A percentile compares a stretch with the other conserved stretches of the same genome.
These are phyloP conservation scores for Sternarchorhynchus goeldii DNA, from an alignment of 2,797 vertebrate genomes.

Conservation along the genomic window DNA sequence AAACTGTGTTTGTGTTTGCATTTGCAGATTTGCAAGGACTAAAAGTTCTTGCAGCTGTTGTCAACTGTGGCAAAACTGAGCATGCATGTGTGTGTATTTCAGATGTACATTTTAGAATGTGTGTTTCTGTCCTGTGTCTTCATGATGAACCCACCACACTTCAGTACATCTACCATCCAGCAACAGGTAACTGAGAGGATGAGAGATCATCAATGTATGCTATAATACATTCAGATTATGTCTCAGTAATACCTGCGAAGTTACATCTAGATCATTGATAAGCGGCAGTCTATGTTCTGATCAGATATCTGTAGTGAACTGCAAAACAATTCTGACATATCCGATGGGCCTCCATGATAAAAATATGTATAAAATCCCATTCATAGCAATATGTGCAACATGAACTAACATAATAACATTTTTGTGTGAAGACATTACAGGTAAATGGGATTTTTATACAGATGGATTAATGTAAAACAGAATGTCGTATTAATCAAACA, in stretches of 20 bases:
- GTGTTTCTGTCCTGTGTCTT: slow-evolving; percentile 44
- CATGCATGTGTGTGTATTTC: slow-evolving; percentile 20
- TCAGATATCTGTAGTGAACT: slow-evolving; percentile 3
- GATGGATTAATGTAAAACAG: no score
- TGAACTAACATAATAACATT: no score
- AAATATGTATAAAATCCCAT: not conserved
- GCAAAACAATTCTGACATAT: not conserved
- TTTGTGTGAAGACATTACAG: no score
- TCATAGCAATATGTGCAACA: no score
- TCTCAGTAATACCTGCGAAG: not conserved
- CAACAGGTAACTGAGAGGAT: slow-evolving; percentile 36
- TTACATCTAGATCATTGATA: not conserved
- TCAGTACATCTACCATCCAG: slow-evolving; percentile 30
- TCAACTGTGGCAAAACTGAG: not conserved
- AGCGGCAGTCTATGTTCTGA: no score
- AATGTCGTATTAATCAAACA: no score
- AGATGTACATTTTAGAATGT: slow-evolving; percentile 50
- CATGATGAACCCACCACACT: slow-evolving; percentile 20
- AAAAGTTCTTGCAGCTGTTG: no score
- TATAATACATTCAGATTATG: no score
- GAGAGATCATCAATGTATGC: not conserved
- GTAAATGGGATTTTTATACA: no score
- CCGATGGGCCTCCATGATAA: not conserved
- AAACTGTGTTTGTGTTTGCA: no score
- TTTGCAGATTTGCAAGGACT: no score